A percentile compares a stretch with the other conserved stretches of the same genome.
These are phyloP conservation scores for Trididemnum miniatum DNA, from an alignment of 23 tunicate genomes.

Conservation along the genomic window DNA sequence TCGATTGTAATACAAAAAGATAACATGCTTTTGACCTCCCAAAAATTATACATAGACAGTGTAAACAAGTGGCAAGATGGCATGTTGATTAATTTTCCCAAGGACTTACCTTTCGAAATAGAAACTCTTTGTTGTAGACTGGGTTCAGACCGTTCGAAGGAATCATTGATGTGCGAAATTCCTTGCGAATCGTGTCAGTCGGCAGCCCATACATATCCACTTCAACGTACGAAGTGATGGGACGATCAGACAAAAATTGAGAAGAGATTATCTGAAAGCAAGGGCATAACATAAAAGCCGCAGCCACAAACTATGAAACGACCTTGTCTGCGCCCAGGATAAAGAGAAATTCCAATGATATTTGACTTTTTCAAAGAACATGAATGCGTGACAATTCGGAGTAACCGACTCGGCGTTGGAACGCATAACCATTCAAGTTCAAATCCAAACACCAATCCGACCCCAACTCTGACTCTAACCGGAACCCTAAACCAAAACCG, in stretches of 20 bases:
- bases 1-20: not conserved
- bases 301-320: too few relatives aligned
- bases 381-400: too few relatives aligned
- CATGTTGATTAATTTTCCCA: not conserved
- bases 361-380: too few relatives aligned
- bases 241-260: slow-evolving; percentile 60
- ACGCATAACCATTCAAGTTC: not conserved
- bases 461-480: not conserved
- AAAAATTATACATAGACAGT: too few relatives aligned
- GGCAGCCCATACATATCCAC: slow-evolving; percentile 94
- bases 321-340: too few relatives aligned
- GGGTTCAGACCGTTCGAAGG: slow-evolving; percentile 69
- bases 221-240: slow-evolving; percentile 68
- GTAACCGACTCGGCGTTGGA: too few relatives aligned
- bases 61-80: not conserved
- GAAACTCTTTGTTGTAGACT: slow-evolving; percentile 54
- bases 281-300: not conserved
- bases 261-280: slow-evolving; percentile 69
- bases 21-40: not conserved
- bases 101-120: slow-evolving; percentile 72
- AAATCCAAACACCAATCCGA: not conserved
- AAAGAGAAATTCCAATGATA: too few relatives aligned
- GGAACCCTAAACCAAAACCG: not conserved
- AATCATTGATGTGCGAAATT: slow-evolving; percentile 53
- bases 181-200: slow-evolving; percentile 88